These are phyloP conservation scores for Propithecus deckenii DNA, from an alignment of 2,797 vertebrate genomes.

Conservation along the genomic window DNA sequence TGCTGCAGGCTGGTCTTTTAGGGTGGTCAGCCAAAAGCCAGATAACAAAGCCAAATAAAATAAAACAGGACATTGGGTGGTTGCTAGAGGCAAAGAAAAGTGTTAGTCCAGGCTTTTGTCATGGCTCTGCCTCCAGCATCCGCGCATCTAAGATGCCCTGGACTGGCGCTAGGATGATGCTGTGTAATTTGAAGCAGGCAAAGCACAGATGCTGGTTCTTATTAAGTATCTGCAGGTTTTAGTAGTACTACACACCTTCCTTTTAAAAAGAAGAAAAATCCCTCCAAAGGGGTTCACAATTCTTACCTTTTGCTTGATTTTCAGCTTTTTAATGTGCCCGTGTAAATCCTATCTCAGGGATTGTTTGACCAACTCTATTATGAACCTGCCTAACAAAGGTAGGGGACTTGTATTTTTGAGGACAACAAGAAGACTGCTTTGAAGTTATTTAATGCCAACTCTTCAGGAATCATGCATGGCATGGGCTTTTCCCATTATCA, in stretches of 20 bases:
- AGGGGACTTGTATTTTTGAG: conserved; percentile 9
- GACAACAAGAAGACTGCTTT: background rate
- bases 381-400: background rate
- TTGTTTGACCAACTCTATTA: conserved; percentile 38
- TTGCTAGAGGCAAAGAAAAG: conserved; percentile 77
- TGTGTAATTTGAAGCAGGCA: conserved; percentile 74
- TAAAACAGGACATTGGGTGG: conserved; percentile 65
- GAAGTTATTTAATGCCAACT: background rate
- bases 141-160: conserved; percentile 49
- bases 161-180: conserved; percentile 68
- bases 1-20: conserved; percentile 73
- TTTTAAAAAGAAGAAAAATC: conserved; percentile 53
- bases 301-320: conserved; percentile 55
- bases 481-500: background rate
- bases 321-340: background rate
- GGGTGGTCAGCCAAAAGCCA: conserved; percentile 70
- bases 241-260: conserved; percentile 19
- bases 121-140: conserved; percentile 74
- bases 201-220: conserved; percentile 81
- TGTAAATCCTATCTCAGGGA: background rate
- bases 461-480: background rate
- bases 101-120: conserved; percentile 71
- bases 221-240: conserved; percentile 81
- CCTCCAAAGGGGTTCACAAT: conserved; percentile 42
- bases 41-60: conserved; percentile 79